Evolutionary conservation across 2,797 vertebrate species (phyloP), one percentile per base, ranked within the genome.

Genomic region (Sylvia borin): DNA sequence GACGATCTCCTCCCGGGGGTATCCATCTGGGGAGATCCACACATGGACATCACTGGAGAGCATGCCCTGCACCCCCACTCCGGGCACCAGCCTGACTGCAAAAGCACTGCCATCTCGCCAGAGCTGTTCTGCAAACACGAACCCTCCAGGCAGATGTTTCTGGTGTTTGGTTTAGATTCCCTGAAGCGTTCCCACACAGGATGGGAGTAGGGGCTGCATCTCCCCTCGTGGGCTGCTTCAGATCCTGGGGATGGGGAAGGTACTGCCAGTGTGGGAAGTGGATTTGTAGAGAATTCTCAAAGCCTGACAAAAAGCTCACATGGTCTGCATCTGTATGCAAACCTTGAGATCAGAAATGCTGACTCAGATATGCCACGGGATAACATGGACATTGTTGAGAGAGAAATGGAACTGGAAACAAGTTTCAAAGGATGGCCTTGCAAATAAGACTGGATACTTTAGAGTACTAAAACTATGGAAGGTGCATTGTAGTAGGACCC

Each of bases 11-110:
- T 85, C 96, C 1, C 81, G 73, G 9, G 97, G 92, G 85, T 98
- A 98, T 79, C 97, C 98, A 94, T 98, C 98, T 98, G 94, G 42
- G 94, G 94, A 92, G 29, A 62, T 5, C 42, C 76, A 67, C 10
- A 55, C 80, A 73, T 5, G 6, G 36, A 16, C 51, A 48, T 48
- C 64, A 57, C 2, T 3, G n/a, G 48, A 61, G 27, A 10, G 11
- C 10, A 7, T 0, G 1, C 47, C 8, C 3, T 5, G 4, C 18
- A 10, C 38, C 16, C 68, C 43, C 24, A 29, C 24, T 40, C 42
- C 19, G 9, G 32, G n/a, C 50, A 60, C 26, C 24, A 31, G 13
- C 66, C 79, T 26, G 27, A 32, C 51, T 61, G 32, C 48, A 67
- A 31, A 32, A 77, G 40, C 55, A 26, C 26, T n/a, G 57, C 9